Evolutionary conservation across 2,113 vertebrate genomes (phyloP).

Genomic region (Charadrius vociferus): DNA sequence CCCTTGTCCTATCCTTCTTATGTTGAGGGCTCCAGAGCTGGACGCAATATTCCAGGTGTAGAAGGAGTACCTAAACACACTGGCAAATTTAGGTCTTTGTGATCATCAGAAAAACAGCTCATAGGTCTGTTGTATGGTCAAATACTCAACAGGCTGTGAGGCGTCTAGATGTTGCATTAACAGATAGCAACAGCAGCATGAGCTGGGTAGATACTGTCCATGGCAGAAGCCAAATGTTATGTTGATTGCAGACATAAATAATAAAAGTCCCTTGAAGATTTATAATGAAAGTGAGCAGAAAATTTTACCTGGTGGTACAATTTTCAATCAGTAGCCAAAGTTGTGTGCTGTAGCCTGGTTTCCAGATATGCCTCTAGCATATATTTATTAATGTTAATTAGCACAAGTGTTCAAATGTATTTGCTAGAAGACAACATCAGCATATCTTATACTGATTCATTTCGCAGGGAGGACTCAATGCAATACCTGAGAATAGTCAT

Average conservation of each 20-base stretch:
- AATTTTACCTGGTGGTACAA: not conserved
- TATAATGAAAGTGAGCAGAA: not conserved
- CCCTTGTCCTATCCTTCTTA: too few relatives aligned
- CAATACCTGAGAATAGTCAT: conserved; percentile 14
- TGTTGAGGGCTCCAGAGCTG: too few relatives aligned
- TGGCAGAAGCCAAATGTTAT: not conserved
- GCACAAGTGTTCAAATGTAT: not conserved
- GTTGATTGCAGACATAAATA: not conserved
- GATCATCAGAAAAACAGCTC: not conserved
- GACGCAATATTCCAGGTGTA: not conserved
- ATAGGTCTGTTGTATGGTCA: not conserved
- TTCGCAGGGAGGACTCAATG: not conserved
- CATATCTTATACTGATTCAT: not conserved
- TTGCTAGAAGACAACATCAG: conserved; percentile 14
- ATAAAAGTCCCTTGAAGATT: not conserved
- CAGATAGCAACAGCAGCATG: not conserved
- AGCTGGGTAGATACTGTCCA: fast-evolving
- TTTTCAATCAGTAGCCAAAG: not conserved
- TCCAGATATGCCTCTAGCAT: not conserved
- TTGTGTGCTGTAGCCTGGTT: not conserved
- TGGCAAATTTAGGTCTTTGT: not conserved
- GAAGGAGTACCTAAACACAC: not conserved
- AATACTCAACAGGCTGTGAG: not conserved
- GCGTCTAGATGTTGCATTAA: not conserved
- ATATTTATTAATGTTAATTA: conserved; percentile 43